Base-by-base conservation (phyloP, 2,888 invertebrate species). In the Scrobipalpa costella region DNA sequence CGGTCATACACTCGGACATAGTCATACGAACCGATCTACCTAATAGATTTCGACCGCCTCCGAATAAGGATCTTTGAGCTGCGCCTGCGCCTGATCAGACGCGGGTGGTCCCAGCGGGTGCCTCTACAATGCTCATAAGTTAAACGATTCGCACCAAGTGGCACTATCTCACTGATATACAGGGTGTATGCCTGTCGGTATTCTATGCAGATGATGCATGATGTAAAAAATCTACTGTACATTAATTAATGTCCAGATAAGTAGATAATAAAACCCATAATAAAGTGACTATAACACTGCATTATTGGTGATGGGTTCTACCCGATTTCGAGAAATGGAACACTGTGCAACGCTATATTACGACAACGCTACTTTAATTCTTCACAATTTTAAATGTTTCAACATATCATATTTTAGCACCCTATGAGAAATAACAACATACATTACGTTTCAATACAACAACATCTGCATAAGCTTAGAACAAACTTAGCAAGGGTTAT, bases 21-120 rank as follows among this genome's bases (percentile, higher is more conserved):
- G n/a, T n/a, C n/a, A n/a, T n/a, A n/a, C n/a, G n/a, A n/a, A n/a
- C n/a, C n/a, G n/a, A n/a, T n/a, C n/a, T n/a, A n/a, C n/a, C 49
- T 8, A 1, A 34, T 27, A 55, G n/a, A 55, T 19, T 0, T 27
- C 55, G 55, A 55, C 0, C 33, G 2, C 8, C n/a, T 27, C 34
- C 11, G 55, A 59, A 40, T 40, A 59, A 50, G 11, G 19, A 19
- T 11, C 7, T 19, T 6, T 0, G 19, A 17, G 7, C 19, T 44
- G 15, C 17, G 17, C 47, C 34, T 55, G 64, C 64, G 69, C 71
- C 70, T 70, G 66, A 73, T 66, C 69, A 73, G 68, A 74, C 83
- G 78, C 88, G 89, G 89, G 90, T 89, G 90, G 90, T 88, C 90
- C 75, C 89, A 87, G 88, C 88, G 81, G 90, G 90, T 72, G 81